Evolutionary conservation across 2,888 invertebrate species (phyloP).

Genomic region (Ormyrus rosae): DNA sequence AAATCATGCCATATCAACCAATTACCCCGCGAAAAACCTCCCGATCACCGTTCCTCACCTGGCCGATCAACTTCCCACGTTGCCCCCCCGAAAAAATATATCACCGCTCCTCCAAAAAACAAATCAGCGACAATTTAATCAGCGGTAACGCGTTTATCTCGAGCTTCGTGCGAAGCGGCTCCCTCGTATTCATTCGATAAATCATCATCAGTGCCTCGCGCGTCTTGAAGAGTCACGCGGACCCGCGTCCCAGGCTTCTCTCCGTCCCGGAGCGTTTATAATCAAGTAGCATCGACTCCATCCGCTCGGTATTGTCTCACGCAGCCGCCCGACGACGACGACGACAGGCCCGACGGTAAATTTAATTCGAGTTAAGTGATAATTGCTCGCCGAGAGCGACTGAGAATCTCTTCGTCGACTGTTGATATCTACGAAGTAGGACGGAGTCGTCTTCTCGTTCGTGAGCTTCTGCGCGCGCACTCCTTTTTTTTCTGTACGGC

Average conservation of each 20-base stretch:
- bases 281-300: constrained; percentile 58
- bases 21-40: too few relatives aligned
- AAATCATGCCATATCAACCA: too few relatives aligned
- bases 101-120: too few relatives aligned
- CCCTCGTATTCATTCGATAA: constrained; percentile 46
- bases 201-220: constrained; percentile 47
- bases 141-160: constrained; percentile 6
- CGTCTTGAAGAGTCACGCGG: constrained; percentile 47
- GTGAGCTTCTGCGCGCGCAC: too few relatives aligned
- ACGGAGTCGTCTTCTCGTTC: neutral
- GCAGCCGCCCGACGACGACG: constrained; percentile 14
- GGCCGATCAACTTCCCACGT: too few relatives aligned
- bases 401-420: constrained; percentile 44
- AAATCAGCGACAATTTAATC: neutral
- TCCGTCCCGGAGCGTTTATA: constrained; percentile 41
- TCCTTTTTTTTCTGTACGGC: too few relatives aligned
- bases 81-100: too few relatives aligned
- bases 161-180: constrained; percentile 31
- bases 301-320: constrained; percentile 58
- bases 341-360: constrained; percentile 23
- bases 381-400: constrained; percentile 42
- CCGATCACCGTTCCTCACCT: too few relatives aligned
- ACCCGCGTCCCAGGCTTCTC: constrained; percentile 23
- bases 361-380: constrained; percentile 57
- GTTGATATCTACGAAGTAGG: constrained; percentile 40